Base-by-base conservation (phyloP, 2,113 vertebrate genomes). In the Calyptomena viridis region DNA sequence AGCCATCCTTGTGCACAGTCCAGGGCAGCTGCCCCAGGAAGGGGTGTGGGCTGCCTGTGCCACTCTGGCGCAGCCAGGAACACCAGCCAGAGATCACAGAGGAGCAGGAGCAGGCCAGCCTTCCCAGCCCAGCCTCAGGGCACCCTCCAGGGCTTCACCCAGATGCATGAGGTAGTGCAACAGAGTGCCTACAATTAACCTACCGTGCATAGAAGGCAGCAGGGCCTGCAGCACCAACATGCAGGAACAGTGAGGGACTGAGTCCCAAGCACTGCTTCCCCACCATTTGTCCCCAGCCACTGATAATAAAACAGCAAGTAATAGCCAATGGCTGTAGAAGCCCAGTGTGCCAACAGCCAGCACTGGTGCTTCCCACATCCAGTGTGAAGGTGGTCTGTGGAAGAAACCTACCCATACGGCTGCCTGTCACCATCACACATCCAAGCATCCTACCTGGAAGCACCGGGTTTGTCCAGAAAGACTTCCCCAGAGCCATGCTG, bases 101-200 rank as follows among this genome's bases (percentile, higher is more conserved):
- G 21, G 7, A 64, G 44, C 2, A 2, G 40, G 39, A 95, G 33
- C 14, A 23, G 24, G 11, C 14, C 23, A 8, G 25, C 22, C 24
- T 92, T 53, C 87, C 44, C 72, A 69, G 33, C 66, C 71, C 84
- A 69, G 7, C 30, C 46, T 37, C 6, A 2, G 27, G 31, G 37
- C 3, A 3, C 60, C 35, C 74, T 77, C 23, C 49, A 60, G 35
- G 53, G 53, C 74, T 74, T 69, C 78, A 42, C 12, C 12, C 35
- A 68, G 53, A 59, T 0, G 1, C 10, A 39, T 8, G 7, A 50
- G 13, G 69, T 68, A 87, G 78, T 1, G 1, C 1, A 11, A 58
- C 6, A 52, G 66, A 35, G 13, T 1, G 8, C 37, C 44, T 74
- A 21, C 5, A n/a, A 4, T 33, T 50, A 80, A 25, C 30, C 4